Base-by-base conservation (phyloP, 2,888 invertebrate species). In the Folsomia manolachei region DNA sequence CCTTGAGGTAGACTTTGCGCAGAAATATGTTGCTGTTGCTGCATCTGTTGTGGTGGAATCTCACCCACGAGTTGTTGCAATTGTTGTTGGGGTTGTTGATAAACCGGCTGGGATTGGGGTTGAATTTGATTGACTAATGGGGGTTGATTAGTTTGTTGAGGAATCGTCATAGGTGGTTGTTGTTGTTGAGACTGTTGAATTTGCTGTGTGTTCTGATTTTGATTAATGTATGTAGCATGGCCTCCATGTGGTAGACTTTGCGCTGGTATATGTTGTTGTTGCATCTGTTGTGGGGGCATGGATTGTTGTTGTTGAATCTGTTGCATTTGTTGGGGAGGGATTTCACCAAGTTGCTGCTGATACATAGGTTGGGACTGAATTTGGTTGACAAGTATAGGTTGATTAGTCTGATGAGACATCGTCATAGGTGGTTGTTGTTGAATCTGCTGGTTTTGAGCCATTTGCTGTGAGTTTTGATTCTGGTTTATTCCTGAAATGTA, bases 221-320 rank as follows among this genome's bases (percentile, higher is more conserved):
- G 77, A 27, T 75, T 23, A 19, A 71, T 75, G 24, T 68, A n/a
- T 61, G 74, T 75, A 51, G 23, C 24, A 27, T 72, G 75, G 11
- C 76, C 74, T 56, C 78, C 78, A 67, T 78, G 78, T 2, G 78
- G 78, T 71, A 78, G 66, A 74, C 78, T 78, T 69, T 78, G 78
- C 25, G 78, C 76, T 23, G 76, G 73, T 81, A 81, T 69, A 79
- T 79, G 76, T 81, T 87, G 56, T 19, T 25, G 27, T 64, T n/a
- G 24, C 66, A 66, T 52, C 51, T 52, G 51, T 52, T 66, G 87
- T 26, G 74, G 76, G 24, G 72, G 75, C 69, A 71, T 63, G 65
- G 69, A 87, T 81, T 87, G 86, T 53, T 74, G 76, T 39, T 68
- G 68, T 2, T 83, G 84, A 71, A 86, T 86, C 79, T 85, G 85